Percentiles rank a stretch among this genome's conserved stretches.
Conservation (phyloP, 2,888 invertebrate species). For the Adelphocoris suturalis region DNA sequence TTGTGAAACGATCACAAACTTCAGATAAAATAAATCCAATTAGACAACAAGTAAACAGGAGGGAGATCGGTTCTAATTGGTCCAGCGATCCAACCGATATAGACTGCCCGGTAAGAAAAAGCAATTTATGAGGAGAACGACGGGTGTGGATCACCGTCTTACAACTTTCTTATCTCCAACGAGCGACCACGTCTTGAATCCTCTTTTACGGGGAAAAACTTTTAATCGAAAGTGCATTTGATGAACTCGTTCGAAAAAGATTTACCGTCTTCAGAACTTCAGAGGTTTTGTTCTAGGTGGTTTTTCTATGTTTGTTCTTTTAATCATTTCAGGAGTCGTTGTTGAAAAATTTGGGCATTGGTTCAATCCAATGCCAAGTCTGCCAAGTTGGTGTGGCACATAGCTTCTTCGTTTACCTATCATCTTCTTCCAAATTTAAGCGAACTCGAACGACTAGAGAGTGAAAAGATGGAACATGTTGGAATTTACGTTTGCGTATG, state of each 20-base stretch:
- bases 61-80: conserved; percentile 18
- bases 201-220: conserved; percentile 30
- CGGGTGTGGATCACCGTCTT: background rate
- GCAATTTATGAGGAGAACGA: conserved; percentile 24
- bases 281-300: background rate
- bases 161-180: conserved; percentile 2
- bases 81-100: background rate
- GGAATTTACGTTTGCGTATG: no score
- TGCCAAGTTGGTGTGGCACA: no score
- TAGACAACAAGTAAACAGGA: conserved; percentile 32
- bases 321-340: no score
- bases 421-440: no score
- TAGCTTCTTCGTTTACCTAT: no score
- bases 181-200: background rate
- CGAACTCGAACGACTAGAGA: no score
- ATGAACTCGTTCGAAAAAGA: background rate
- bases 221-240: conserved; percentile 16
- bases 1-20: background rate
- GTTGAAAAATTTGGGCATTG: no score
- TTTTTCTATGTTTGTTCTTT: no score
- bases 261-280: background rate
- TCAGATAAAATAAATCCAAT: conserved; percentile 31
- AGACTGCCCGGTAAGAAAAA: background rate
- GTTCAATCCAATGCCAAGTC: no score
- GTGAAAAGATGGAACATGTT: no score